Evolutionary conservation across 2,797 vertebrate species (phyloP).

Genomic region (Rhynchotus rufescens): DNA sequence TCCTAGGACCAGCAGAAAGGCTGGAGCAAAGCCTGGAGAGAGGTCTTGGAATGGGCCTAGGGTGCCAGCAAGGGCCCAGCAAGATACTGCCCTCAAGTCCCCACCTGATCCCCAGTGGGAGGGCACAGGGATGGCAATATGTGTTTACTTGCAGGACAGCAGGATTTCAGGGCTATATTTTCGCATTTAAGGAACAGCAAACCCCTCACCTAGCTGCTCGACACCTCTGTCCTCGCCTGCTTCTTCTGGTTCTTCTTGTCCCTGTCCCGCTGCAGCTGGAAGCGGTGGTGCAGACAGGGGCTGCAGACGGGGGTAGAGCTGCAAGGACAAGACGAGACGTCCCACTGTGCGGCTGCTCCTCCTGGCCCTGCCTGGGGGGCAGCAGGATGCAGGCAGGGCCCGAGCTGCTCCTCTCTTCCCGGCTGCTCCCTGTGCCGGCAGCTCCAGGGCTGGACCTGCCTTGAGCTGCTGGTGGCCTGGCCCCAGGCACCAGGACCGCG

Average conservation of each 20-base stretch:
- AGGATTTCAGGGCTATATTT: neutral
- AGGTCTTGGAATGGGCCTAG: no score
- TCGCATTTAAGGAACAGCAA: neutral
- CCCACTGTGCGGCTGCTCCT: neutral
- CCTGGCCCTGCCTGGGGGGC: neutral
- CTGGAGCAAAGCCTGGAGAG: no score
- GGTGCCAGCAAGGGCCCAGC: no score
- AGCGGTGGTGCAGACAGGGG: neutral
- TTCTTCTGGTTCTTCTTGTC: neutral
- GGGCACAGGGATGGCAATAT: neutral
- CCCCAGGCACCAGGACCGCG: neutral
- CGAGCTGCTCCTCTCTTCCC: neutral
- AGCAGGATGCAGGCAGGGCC: neutral
- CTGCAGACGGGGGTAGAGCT: neutral
- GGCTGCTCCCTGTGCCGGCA: neutral
- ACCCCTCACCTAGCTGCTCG: neutral
- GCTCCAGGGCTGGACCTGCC: neutral
- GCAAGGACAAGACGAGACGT: neutral
- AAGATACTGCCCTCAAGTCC: no score
- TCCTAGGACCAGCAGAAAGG: neutral
- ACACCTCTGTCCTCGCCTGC: neutral
- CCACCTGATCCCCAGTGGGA: neutral
- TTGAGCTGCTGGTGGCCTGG: neutral
- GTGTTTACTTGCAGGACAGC: neutral
- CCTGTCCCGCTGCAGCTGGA: neutral